phyloP scores from a whole-genome alignment of 2,797 vertebrate genomes.

The Chaetophractus vellerosus region DNA sequence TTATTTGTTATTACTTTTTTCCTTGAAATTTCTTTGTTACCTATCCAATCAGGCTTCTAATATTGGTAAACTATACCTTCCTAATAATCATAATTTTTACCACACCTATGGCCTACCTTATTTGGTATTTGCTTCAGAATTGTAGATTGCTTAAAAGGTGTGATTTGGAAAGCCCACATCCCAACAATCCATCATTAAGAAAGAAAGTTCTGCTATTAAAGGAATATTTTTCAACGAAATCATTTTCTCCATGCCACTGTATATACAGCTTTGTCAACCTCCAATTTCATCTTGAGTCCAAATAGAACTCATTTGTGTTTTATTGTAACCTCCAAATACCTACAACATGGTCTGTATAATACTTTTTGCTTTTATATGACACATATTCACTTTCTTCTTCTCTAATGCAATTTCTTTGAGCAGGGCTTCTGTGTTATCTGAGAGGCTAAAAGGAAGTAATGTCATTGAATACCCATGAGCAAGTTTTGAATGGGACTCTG shows the following conservation, averaged over 20 bases:
- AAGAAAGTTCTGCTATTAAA: background rate
- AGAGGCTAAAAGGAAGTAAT: background rate
- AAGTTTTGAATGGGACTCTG: background rate
- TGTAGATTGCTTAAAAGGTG: background rate
- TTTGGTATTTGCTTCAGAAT: background rate
- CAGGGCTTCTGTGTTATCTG: background rate
- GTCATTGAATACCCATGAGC: background rate
- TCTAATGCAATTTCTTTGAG: conserved; percentile 27
- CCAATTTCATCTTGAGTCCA: background rate
- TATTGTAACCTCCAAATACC: background rate
- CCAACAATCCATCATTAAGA: background rate
- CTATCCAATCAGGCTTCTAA: background rate
- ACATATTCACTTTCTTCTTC: background rate
- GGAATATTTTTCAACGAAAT: conserved; percentile 12
- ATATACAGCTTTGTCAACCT: background rate
- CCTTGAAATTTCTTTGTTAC: background rate
- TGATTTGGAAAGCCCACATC: accelerated
- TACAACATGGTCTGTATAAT: background rate
- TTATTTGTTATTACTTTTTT: background rate
- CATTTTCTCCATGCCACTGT: background rate
- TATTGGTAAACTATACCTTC: background rate
- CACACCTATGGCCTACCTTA: background rate
- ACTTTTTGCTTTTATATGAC: background rate
- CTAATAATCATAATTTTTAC: background rate
- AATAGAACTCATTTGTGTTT: background rate